These are phyloP conservation scores for Lacerta agilis DNA, from an alignment of 2,797 vertebrate species.

Conservation along the genomic window DNA sequence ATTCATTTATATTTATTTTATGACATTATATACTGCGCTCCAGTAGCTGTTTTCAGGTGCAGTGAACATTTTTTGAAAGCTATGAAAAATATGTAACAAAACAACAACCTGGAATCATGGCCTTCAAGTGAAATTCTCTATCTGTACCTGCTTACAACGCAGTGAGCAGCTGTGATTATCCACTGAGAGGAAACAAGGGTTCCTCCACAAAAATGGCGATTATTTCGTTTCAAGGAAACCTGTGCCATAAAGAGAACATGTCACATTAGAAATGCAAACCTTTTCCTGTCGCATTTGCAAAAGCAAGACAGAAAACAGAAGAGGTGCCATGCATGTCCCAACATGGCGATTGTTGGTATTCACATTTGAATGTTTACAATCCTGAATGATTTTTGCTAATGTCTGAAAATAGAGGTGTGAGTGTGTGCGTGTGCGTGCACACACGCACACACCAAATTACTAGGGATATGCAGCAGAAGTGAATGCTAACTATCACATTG, in stretches of 20 bases:
- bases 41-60: background rate
- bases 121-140: background rate
- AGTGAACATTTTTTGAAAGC: background rate
- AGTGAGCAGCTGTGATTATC: constrained; percentile 90
- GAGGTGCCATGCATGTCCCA: background rate
- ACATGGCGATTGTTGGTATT: background rate
- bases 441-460: too few relatives aligned
- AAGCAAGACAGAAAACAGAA: background rate
- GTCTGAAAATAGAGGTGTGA: background rate
- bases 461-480: background rate
- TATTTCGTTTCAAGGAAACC: constrained; percentile 85
- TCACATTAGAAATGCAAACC: background rate
- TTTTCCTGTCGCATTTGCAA: background rate
- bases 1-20: background rate
- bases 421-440: too few relatives aligned
- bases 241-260: constrained; percentile 59
- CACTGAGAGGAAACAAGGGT: constrained; percentile 84
- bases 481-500: background rate
- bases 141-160: constrained; percentile 77
- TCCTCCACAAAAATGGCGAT: constrained; percentile 88
- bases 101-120: constrained; percentile 29
- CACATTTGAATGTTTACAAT: background rate
- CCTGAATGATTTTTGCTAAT: background rate
- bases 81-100: background rate
- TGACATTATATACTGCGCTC: background rate